These are phyloP conservation scores for Eriocheir sinensis DNA, from an alignment of 1,140 invertebrate species.

Conservation along the genomic window DNA sequence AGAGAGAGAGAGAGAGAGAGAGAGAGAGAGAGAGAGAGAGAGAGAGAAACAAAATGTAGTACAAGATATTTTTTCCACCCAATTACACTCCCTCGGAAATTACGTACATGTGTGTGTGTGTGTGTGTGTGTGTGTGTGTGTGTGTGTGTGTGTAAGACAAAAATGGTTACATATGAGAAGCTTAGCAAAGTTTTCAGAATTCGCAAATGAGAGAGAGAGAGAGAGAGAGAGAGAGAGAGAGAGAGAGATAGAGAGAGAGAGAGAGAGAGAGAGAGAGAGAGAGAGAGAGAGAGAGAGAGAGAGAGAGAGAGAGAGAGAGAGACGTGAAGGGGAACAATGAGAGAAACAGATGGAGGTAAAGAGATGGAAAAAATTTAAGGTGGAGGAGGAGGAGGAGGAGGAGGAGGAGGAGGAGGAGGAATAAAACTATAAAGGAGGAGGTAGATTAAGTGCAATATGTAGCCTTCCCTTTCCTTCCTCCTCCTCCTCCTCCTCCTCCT, in stretches of 20 bases:
- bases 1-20: conserved; percentile 47
- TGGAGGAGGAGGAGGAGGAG: neutral
- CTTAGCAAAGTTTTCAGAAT: neutral
- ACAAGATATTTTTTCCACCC: neutral
- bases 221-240: neutral
- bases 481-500: neutral
- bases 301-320: neutral
- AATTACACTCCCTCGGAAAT: neutral
- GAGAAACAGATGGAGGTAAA: neutral
- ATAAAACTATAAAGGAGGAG: conserved; percentile 15
- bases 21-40: conserved; percentile 45
- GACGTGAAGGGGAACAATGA: neutral
- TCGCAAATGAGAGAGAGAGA: neutral
- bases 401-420: neutral
- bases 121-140: conserved; percentile 48
- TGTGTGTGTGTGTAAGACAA: conserved; percentile 41
- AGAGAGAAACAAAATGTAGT: neutral
- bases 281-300: conserved; percentile 1
- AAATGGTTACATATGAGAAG: neutral
- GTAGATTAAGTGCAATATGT: neutral
- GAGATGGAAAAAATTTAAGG: neutral
- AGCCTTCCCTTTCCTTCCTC: neutral
- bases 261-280: neutral
- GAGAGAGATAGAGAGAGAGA: conserved; percentile 34
- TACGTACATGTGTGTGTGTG: neutral